Percentiles rank a stretch among this genome's conserved stretches.
Evolutionary conservation across 2,888 invertebrate species (phyloP).

Genomic region (Hipparchia semele): DNA sequence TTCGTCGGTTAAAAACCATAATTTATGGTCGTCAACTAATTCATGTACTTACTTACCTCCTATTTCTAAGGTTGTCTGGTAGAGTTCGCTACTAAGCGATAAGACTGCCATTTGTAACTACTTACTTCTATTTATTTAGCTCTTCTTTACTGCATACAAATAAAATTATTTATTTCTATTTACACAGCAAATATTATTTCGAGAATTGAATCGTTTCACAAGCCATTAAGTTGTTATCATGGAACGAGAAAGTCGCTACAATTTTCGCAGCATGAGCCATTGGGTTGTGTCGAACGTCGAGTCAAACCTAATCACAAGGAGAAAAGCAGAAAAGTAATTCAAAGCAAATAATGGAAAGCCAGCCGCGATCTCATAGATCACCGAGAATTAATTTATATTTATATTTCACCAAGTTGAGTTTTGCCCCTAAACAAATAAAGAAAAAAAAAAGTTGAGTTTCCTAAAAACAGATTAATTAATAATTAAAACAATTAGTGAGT

Average conservation of each 20-base stretch:
- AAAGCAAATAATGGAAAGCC: constrained; percentile 35
- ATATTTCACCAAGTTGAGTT: constrained; percentile 12
- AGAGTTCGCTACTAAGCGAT: background rate
- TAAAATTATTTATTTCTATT: no score
- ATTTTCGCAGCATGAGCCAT: constrained; percentile 39
- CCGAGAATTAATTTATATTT: constrained; percentile 18
- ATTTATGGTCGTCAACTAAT: no score
- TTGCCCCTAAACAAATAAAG: background rate
- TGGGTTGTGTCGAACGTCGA: constrained; percentile 33
- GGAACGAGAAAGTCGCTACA: constrained; percentile 33
- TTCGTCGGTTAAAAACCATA: no score
- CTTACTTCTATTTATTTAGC: no score
- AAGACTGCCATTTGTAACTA: no score
- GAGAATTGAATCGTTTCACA: constrained; percentile 21
- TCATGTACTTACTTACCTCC: no score
- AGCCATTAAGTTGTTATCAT: constrained; percentile 33
- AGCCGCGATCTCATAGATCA: constrained; percentile 29
- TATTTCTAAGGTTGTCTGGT: no score
- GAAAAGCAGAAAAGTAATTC: constrained; percentile 40
- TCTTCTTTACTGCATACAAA: no score
- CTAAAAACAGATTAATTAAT: no score
- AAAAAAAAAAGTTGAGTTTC: no score
- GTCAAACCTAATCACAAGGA: constrained; percentile 37
- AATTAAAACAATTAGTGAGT: no score
- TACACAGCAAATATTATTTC: background rate